A percentile compares a stretch with the other conserved stretches of the same genome.
phyloP scores from a whole-genome alignment of 1,140 invertebrate species.

The Gonioctena quinquepunctata region DNA sequence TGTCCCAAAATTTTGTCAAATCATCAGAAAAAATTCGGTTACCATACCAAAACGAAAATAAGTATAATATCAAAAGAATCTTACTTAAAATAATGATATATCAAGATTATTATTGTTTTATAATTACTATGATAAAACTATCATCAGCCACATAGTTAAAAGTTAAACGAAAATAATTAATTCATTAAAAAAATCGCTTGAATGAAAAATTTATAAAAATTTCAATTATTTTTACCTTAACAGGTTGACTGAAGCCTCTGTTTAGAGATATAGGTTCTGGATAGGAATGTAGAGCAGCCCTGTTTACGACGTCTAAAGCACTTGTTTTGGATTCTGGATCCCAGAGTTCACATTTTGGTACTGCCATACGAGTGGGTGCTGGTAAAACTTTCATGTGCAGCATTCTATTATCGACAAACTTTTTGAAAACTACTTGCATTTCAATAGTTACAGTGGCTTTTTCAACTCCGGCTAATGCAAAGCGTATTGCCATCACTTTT shows the following conservation, averaged over 20 bases:
- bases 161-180: no score
- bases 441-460: slow-evolving; percentile 67
- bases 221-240: slow-evolving; percentile 63
- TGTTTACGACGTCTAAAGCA: slow-evolving; percentile 49
- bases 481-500: slow-evolving; percentile 72
- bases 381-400: slow-evolving; percentile 67
- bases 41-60: no score
- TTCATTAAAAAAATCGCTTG: background rate
- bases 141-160: no score
- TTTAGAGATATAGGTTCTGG: slow-evolving; percentile 59
- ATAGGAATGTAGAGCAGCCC: slow-evolving; percentile 55
- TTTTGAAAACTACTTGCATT: slow-evolving; percentile 71
- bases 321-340: slow-evolving; percentile 57
- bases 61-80: no score
- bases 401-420: slow-evolving; percentile 64
- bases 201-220: background rate
- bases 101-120: no score
- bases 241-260: slow-evolving; percentile 52
- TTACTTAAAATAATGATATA: no score
- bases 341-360: slow-evolving; percentile 73
- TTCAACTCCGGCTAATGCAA: slow-evolving; percentile 70
- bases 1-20: no score
- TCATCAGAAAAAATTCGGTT: no score
- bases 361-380: slow-evolving; percentile 67
- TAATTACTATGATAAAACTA: no score